phyloP scores from a whole-genome alignment of 2,888 invertebrate genomes.

The Diadromus collaris region DNA sequence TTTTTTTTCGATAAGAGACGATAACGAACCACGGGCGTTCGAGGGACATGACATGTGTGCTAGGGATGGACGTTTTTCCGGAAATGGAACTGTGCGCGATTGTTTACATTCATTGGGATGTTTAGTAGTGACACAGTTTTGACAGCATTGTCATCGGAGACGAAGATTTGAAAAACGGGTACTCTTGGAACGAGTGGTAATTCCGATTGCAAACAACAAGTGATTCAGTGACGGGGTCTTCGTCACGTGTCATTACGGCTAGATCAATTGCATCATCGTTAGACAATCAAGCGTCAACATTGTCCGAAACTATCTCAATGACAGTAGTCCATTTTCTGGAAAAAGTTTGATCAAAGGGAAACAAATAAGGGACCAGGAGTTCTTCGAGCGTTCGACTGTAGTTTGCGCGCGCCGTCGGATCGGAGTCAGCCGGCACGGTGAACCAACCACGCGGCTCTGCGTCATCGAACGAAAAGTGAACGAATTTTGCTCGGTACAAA shows the following conservation, averaged over 20 bases:
- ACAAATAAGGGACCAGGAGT: neutral
- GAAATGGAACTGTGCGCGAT: constrained; percentile 8
- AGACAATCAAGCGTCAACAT: neutral
- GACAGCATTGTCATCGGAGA: neutral
- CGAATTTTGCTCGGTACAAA: neutral
- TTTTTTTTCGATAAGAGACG: constrained; percentile 8
- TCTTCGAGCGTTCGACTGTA: neutral
- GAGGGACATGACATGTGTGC: constrained; percentile 35
- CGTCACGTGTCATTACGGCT: constrained; percentile 1
- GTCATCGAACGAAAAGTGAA: constrained; percentile 7
- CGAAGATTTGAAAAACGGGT: neutral
- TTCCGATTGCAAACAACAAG: constrained; percentile 1
- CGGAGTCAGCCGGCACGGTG: constrained; percentile 17
- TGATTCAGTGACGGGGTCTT: constrained; percentile 28
- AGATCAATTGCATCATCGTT: neutral
- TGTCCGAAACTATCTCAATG: neutral
- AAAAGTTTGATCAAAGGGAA: constrained; percentile 3
- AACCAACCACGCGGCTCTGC: constrained; percentile 3
- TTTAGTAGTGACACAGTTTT: constrained; percentile 33
- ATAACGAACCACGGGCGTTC: neutral
- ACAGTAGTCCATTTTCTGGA: neutral
- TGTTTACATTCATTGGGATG: constrained; percentile 11
- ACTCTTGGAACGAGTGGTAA: neutral
- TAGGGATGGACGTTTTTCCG: constrained; percentile 18
- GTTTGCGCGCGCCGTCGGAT: constrained; percentile 58